phyloP scores from a whole-genome alignment of 1,140 invertebrate species.

The Brachystomella parvula region DNA sequence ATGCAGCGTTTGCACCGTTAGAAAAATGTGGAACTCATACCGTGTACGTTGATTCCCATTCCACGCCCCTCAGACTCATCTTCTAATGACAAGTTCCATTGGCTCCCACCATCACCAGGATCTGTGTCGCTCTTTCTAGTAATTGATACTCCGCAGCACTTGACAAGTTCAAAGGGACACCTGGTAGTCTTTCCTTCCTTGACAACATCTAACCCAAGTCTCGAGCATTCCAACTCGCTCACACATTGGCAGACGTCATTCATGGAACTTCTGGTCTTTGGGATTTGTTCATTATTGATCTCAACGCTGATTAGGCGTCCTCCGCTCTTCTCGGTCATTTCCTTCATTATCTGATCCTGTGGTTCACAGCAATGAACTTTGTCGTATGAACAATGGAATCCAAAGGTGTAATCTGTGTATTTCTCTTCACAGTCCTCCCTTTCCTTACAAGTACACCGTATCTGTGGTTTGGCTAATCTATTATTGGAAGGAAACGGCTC shows the following conservation, averaged over 20 bases:
- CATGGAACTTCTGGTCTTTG: neutral
- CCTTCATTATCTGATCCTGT: neutral
- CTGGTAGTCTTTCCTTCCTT: slow-evolving; percentile 7
- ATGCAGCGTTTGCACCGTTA: too few relatives aligned
- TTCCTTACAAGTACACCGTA: slow-evolving; percentile 17
- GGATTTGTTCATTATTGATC: neutral
- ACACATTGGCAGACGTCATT: neutral
- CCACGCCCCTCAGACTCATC: neutral
- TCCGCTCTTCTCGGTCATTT: slow-evolving; percentile 4
- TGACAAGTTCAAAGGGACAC: slow-evolving; percentile 21
- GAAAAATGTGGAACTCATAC: neutral
- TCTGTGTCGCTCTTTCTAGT: neutral
- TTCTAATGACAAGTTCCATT: slow-evolving; percentile 1
- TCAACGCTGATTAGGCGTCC: neutral
- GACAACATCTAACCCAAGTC: neutral
- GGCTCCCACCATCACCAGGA: neutral
- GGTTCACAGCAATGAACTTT: slow-evolving; percentile 30
- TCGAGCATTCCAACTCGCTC: neutral
- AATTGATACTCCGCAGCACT: slow-evolving; percentile 24
- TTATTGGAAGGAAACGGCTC: neutral
- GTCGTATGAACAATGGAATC: slow-evolving; percentile 25
- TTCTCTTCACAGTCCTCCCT: slow-evolving; percentile 21
- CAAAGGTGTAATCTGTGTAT: slow-evolving; percentile 26
- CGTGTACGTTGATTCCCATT: neutral
- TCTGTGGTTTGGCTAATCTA: neutral